A percentile compares a stretch with the other conserved stretches of the same genome.
phyloP scores from a whole-genome alignment of 2,888 invertebrate genomes.

The Silvanus unidentatus region DNA sequence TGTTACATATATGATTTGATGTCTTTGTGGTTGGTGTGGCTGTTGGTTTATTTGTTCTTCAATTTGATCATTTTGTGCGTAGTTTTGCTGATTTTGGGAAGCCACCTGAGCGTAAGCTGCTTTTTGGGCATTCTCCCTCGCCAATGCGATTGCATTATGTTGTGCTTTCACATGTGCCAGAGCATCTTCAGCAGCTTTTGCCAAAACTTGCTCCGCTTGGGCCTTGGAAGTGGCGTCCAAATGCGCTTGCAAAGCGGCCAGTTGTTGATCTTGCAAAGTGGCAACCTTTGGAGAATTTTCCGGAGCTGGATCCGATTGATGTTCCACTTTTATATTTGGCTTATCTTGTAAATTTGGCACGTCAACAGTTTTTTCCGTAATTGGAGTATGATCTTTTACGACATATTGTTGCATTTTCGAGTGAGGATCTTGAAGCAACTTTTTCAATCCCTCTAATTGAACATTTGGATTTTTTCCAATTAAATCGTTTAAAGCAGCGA shows the following conservation, averaged over 20 bases:
- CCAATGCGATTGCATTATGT: constrained; percentile 30
- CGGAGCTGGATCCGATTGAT: constrained; percentile 6
- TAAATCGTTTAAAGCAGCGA: constrained; percentile 47
- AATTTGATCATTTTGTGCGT: constrained; percentile 2
- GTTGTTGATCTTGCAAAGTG: neutral
- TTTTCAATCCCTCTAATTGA: constrained; percentile 50
- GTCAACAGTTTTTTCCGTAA: constrained; percentile 48
- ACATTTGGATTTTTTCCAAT: constrained; percentile 49
- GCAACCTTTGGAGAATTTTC: constrained; percentile 8
- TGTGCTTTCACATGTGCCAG: constrained; percentile 34
- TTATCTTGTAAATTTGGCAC: constrained; percentile 42
- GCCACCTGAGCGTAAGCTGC: constrained; percentile 25
- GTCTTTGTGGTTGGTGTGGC: neutral
- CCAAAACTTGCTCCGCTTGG: constrained; percentile 30
- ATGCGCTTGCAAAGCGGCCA: constrained; percentile 29
- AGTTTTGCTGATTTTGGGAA: constrained; percentile 24
- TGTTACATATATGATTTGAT: constrained; percentile 8
- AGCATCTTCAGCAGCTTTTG: constrained; percentile 34
- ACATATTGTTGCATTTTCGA: constrained; percentile 24
- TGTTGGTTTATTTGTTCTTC: constrained; percentile 1
- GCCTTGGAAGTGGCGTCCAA: constrained; percentile 34
- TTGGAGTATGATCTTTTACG: constrained; percentile 40
- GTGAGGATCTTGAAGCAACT: constrained; percentile 37
- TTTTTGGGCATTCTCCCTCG: constrained; percentile 25
- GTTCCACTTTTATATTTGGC: constrained; percentile 24